Percentiles rank a stretch among this genome's conserved stretches.
Conservation (phyloP, 2,797 vertebrate genomes). For the Eulemur mongoz region DNA sequence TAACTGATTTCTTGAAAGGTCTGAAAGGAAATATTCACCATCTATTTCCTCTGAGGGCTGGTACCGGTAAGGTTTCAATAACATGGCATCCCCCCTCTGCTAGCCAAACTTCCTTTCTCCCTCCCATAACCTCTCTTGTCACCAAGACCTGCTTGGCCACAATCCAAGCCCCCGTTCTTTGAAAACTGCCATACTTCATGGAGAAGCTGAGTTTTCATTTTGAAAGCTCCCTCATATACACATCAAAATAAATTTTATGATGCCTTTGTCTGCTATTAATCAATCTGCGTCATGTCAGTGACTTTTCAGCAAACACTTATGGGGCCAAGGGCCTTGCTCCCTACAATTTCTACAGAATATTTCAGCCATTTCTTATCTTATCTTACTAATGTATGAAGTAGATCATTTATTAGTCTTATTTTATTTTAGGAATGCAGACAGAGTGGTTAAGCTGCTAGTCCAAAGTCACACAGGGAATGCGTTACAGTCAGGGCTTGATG, state of each 20-base stretch:
- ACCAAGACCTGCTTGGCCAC: not conserved
- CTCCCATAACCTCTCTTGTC: not conserved
- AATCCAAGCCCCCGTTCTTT: not conserved
- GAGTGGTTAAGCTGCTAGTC: not conserved
- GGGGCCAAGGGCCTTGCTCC: not conserved
- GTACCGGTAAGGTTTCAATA: not conserved
- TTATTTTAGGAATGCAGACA: not conserved
- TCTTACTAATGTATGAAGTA: not conserved
- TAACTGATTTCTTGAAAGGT: not conserved
- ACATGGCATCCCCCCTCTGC: not conserved
- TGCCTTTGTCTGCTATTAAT: not conserved
- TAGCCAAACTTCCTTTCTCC: not conserved
- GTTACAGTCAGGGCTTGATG: not conserved
- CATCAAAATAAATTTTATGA: not conserved
- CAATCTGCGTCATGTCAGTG: not conserved
- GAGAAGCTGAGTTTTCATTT: not conserved
- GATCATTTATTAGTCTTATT: not conserved
- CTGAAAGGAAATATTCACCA: not conserved
- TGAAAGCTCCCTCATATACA: not conserved
- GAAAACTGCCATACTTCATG: not conserved
- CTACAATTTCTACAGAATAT: not conserved
- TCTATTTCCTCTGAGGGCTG: not conserved
- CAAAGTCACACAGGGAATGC: not conserved
- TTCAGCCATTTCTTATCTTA: not conserved
- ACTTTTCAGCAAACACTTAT: not conserved